Evolutionary conservation across 2,888 invertebrate species (phyloP), one percentile per base, ranked within the genome.

Genomic region (Sipha maydis): DNA sequence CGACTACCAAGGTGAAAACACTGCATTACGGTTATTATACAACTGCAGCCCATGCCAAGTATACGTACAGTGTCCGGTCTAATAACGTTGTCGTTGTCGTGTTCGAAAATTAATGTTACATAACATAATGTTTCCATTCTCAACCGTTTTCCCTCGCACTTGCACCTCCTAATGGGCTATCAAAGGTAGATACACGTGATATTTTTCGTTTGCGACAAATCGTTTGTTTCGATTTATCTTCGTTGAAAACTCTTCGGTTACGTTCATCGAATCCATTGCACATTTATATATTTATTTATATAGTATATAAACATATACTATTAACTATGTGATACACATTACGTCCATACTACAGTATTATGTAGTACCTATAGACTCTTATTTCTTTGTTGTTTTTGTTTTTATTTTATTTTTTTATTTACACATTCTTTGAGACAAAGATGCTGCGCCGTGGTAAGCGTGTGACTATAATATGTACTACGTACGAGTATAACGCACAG

Each of bases 1-100:
- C 83, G 73, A 83, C 71, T 61, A 54, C 75, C 83, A 56, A 84
- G 83, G 75, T 76, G 83, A 84, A 75, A 61, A 56, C 38, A 84
- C 34, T n/a, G 28, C 28, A 69, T 9, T 14, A 31, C n/a, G 54
- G 31, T 41, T 56, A 4, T 56, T 56, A 3, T 56, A 19, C 56
- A 17, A 4, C 19, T 17, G 17, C 28, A 31, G 31, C n/a, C 25
- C 31, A 48, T 83, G 82, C 82, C 71, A 83, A 83, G 25, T 56
- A 14, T 54, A 54, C 11, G 19, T 11, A 56, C 21, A 1, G 21
- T 34, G 69, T 71, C 69, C 82, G 28, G 69, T 83, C 82, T 28
- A 61, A 80, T 80, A 80, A 80, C 80, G 28, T 28, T n/a, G 69
- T 28, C 14, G 69, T 14, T 7, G 11, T 69, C 14, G 69, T 28